Evolutionary conservation across 2,797 vertebrate genomes (phyloP).

Genomic region (Rhynchotus rufescens): DNA sequence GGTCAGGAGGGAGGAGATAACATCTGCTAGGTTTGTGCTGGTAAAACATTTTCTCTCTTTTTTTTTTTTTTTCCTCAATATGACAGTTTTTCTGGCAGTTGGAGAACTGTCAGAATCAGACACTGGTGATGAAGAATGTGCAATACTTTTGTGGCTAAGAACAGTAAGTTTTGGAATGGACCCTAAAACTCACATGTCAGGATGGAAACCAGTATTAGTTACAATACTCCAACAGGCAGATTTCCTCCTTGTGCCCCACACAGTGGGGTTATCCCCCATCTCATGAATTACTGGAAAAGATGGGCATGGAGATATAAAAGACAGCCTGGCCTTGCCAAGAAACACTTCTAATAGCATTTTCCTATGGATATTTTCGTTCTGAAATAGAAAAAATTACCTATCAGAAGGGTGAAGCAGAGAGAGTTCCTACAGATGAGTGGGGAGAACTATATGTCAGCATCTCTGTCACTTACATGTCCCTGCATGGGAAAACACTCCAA

Average conservation of each 20-base stretch:
- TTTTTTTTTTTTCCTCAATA: background rate
- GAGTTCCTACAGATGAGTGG: accelerated
- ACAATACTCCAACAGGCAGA: background rate
- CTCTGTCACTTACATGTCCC: background rate
- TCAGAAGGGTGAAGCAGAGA: background rate
- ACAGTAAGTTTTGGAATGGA: background rate
- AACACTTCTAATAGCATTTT: background rate
- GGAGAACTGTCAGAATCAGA: background rate
- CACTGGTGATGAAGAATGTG: background rate
- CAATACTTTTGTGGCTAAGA: background rate
- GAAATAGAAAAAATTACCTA: background rate
- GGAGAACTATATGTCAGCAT: background rate
- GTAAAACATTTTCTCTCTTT: background rate
- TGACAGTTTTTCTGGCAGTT: background rate
- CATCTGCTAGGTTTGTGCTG: background rate
- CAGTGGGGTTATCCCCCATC: background rate
- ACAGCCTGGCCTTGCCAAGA: background rate
- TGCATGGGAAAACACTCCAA: background rate
- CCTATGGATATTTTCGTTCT: background rate
- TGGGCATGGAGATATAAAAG: background rate
- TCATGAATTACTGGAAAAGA: background rate
- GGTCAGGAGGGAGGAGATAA: background rate
- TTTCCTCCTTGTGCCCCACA: background rate
- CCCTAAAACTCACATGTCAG: background rate
- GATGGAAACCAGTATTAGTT: background rate